Percentiles rank a stretch among this genome's conserved stretches.
These are phyloP conservation scores for Metallyticus violacea DNA, from an alignment of 2,888 invertebrate genomes.

Conservation along the genomic window DNA sequence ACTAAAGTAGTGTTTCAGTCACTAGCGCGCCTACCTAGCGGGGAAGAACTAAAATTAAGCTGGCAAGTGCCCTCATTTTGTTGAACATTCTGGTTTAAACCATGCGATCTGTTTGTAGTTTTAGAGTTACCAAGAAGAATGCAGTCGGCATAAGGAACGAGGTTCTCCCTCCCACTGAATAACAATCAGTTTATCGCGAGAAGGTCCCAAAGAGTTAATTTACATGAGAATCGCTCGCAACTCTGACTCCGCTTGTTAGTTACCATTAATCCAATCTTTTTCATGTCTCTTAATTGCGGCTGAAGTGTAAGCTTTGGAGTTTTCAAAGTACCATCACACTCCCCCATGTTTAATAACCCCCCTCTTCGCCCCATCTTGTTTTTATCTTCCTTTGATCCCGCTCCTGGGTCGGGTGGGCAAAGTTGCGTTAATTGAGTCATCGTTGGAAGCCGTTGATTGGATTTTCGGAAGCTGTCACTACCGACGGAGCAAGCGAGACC, in stretches of 20 bases:
- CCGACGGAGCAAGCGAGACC: background rate
- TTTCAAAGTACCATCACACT: no score
- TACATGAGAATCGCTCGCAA: background rate
- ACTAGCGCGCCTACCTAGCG: no score
- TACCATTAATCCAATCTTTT: constrained; percentile 16
- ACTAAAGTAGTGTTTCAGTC: no score
- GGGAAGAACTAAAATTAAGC: no score
- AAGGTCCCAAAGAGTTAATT: background rate
- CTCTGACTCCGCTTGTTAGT: background rate
- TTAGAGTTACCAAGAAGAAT: no score
- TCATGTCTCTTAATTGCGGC: constrained; percentile 6
- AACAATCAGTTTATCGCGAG: background rate
- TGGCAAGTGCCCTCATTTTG: no score
- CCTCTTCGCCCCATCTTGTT: background rate
- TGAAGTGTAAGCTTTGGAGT: background rate
- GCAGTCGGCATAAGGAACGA: background rate
- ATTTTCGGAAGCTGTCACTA: background rate
- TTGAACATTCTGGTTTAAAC: no score
- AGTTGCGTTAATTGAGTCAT: background rate
- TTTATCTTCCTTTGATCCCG: no score
- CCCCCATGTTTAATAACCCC: background rate
- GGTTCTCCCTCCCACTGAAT: background rate
- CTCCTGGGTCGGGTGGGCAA: background rate
- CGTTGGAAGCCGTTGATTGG: background rate
- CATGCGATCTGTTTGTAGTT: no score